Base-by-base conservation (phyloP, 1,140 invertebrate genomes). In the Sitodiplosis mosellana region DNA sequence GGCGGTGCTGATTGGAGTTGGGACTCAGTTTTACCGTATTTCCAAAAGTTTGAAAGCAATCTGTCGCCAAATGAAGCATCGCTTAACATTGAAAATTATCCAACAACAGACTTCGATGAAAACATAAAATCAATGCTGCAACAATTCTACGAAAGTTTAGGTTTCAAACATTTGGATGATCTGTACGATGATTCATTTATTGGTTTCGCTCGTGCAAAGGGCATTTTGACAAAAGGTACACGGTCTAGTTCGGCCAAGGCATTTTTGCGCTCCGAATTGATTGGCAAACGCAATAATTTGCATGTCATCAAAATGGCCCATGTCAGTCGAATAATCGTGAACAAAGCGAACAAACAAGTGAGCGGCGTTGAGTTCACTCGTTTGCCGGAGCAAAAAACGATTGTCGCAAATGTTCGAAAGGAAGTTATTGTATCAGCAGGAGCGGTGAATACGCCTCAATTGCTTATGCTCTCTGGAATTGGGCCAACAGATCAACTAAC, bases 1-100 rank as follows among this genome's bases (percentile, higher is more conserved):
- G 89, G 88, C 1, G 86, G 90, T 58, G 70, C 74, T 8, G 78
- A 83, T 5, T 94, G 90, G 90, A 78, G 78, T 5, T 93, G 87
- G 63, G 66, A 81, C 15, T 74, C 86, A 36, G 81, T 83, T 0
- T 63, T 89, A 0, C 76, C 78, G 41, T 88, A 89, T 55, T 90
- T 88, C 57, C 78, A 79, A 46, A 87, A 87, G 63, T 83, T 81
- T 0, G 85, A 88, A 65, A 82, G 86, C 55, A 84, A 85, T 56
- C 66, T 81, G 22, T 83, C 84, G 59, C 81, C 81, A 0, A 83
- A 84, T 55, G 57, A 85, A 14, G 66, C 71, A 27, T 27, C 27
- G 27, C 27, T 27, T 27, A 27, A 27, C 10, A 10, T 27, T 27
- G 27, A 27, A 3, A 27, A 27, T 27, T 27, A 27, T 27, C 27